phyloP scores from a whole-genome alignment of 2,888 invertebrate genomes.

The Oligia fasciuncula region DNA sequence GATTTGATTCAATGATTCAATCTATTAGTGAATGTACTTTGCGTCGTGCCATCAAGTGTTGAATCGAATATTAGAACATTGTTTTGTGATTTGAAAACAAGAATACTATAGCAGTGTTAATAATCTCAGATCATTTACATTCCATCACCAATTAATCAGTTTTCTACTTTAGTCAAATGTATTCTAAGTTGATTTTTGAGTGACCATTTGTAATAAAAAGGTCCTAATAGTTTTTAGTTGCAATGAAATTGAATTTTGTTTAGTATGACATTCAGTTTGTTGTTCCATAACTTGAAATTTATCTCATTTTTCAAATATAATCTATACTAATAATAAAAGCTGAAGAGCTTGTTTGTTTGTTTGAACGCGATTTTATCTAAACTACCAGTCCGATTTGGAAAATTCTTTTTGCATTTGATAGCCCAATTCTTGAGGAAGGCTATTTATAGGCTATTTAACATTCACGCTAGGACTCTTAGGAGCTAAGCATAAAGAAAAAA shows the following conservation, averaged over 20 bases:
- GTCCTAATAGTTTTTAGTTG: too few species aligned
- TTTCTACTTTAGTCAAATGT: too few species aligned
- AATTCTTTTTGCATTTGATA: background rate
- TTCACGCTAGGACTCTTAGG: background rate
- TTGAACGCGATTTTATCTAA: background rate
- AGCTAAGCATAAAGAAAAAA: background rate
- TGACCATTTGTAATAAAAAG: too few species aligned
- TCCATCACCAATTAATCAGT: too few species aligned
- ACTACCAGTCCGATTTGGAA: background rate
- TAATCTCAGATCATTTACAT: too few species aligned
- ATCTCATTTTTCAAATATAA: too few species aligned
- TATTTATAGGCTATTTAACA: background rate
- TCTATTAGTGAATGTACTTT: constrained; percentile 34
- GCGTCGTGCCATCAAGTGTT: background rate
- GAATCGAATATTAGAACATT: constrained; percentile 4
- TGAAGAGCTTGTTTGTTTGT: background rate
- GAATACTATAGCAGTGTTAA: background rate
- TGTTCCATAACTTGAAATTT: too few species aligned
- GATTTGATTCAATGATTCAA: constrained; percentile 59
- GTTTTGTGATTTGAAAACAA: constrained; percentile 9
- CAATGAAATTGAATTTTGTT: too few species aligned
- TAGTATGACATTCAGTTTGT: too few species aligned
- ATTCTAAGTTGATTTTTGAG: too few species aligned
- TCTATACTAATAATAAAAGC: background rate
- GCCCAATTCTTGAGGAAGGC: background rate